These are phyloP conservation scores for Sparidentex hasta DNA, from an alignment of 2,797 vertebrate species.

Conservation along the genomic window DNA sequence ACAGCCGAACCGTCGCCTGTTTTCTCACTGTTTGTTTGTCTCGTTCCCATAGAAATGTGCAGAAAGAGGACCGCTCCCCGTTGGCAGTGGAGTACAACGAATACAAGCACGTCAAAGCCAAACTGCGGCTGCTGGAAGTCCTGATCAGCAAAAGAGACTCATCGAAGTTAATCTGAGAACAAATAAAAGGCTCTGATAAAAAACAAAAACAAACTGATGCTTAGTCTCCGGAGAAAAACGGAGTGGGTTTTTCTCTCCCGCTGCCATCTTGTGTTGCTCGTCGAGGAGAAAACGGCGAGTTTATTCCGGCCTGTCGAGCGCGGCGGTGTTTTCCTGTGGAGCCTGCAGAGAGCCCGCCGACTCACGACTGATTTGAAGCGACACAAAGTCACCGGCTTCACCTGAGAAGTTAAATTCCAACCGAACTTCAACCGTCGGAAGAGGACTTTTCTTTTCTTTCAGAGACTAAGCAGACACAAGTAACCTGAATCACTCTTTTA, in stretches of 20 bases:
- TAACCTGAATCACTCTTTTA: slow-evolving; percentile 56
- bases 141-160: slow-evolving; percentile 97
- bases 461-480: slow-evolving; percentile 31
- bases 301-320: slow-evolving; percentile 17
- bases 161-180: slow-evolving; percentile 81
- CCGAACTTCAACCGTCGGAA: slow-evolving; percentile 24
- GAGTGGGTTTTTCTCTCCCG: slow-evolving; percentile 7
- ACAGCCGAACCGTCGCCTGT: background rate
- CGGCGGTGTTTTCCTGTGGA: slow-evolving; percentile 23
- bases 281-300: slow-evolving; percentile 19
- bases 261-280: slow-evolving; percentile 45
- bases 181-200: slow-evolving; percentile 11
- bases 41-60: slow-evolving; percentile 88
- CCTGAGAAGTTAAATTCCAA: slow-evolving; percentile 14
- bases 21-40: slow-evolving; percentile 32
- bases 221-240: slow-evolving; percentile 39
- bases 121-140: slow-evolving; percentile 95
- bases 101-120: slow-evolving; percentile 98
- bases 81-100: slow-evolving; percentile 95
- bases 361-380: slow-evolving; percentile 21
- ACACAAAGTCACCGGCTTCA: slow-evolving; percentile 35
- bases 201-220: slow-evolving; percentile 28
- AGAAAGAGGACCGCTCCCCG: slow-evolving; percentile 96
- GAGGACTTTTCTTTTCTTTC: slow-evolving; percentile 16
- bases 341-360: slow-evolving; percentile 10